Conservation (phyloP, 2,113 vertebrate genomes). For the Sceloporus undulatus region DNA sequence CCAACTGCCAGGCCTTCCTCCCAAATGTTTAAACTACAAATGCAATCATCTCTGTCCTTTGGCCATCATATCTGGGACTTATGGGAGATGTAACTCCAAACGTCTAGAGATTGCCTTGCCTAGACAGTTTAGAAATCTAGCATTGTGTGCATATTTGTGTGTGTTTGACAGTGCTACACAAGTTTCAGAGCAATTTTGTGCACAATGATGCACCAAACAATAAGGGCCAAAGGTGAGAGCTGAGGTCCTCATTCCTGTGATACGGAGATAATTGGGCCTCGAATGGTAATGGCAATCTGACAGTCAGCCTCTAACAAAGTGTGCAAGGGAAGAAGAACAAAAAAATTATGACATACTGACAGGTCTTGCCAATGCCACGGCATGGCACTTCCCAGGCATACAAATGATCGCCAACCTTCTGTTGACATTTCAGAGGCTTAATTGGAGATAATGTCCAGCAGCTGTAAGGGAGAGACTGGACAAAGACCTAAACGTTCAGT, state of each 20-base stretch:
- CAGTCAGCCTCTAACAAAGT: conserved; percentile 56
- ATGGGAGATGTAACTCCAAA: neutral
- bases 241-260: conserved; percentile 32
- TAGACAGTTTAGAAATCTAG: neutral
- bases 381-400: conserved; percentile 35
- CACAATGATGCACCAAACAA: neutral
- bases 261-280: conserved; percentile 69
- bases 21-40: no score
- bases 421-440: conserved; percentile 56
- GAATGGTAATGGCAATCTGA: conserved; percentile 11
- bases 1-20: no score
- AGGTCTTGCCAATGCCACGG: neutral
- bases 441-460: conserved; percentile 55
- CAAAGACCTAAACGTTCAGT: neutral
- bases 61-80: neutral
- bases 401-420: conserved; percentile 34
- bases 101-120: neutral
- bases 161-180: neutral
- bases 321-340: neutral
- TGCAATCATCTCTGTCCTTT: neutral
- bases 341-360: conserved; percentile 53
- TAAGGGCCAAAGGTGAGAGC: conserved; percentile 10
- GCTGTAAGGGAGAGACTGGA: neutral
- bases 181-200: conserved; percentile 7
- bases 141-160: neutral